Evolutionary conservation across 2,113 vertebrate genomes (phyloP).

Genomic region (Acrocephalus kingi): DNA sequence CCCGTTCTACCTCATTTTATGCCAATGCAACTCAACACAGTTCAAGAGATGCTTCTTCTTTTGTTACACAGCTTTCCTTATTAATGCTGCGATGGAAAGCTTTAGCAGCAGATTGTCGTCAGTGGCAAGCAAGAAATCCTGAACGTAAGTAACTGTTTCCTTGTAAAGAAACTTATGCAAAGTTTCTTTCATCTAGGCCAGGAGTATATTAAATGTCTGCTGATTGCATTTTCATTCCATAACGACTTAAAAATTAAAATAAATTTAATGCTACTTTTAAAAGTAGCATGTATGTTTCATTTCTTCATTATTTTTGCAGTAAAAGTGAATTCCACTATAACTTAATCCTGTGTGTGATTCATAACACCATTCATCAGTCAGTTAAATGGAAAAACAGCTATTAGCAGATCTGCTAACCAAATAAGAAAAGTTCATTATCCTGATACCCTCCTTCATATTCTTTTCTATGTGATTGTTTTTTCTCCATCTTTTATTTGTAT

Average conservation of each 20-base stretch:
- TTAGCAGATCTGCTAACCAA: background rate
- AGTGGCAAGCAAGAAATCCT: constrained; percentile 61
- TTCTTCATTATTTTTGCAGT: background rate
- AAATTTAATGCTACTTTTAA: background rate
- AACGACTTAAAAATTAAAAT: background rate
- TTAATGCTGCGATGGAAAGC: constrained; percentile 38
- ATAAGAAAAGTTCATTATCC: background rate
- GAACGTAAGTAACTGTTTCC: constrained; percentile 67
- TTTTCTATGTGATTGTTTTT: background rate
- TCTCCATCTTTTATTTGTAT: background rate
- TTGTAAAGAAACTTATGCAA: background rate
- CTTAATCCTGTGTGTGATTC: background rate
- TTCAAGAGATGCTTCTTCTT: background rate
- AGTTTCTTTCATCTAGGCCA: background rate
- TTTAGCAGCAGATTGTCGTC: constrained; percentile 43
- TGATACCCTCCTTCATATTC: background rate
- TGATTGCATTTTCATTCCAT: background rate
- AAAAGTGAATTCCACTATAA: background rate
- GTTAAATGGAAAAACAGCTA: background rate
- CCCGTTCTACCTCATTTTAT: background rate
- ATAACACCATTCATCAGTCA: background rate
- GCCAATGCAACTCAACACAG: background rate
- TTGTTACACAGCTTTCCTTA: constrained; percentile 61
- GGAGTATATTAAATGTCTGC: background rate
- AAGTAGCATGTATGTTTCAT: background rate